phyloP scores from a whole-genome alignment of 2,113 vertebrate species.

The Heterochromis multidens region DNA sequence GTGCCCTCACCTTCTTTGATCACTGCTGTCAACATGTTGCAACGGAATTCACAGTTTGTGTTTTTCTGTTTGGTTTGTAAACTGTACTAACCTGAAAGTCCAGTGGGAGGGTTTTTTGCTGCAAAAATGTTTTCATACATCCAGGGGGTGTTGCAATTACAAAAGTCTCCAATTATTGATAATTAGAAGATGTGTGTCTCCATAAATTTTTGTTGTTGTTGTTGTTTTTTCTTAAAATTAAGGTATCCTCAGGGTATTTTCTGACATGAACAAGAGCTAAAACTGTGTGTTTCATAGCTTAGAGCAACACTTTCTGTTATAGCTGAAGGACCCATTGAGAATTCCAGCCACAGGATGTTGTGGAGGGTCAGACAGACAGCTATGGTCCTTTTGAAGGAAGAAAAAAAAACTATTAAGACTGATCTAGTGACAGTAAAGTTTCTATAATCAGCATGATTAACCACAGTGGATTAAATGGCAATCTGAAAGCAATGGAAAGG shows the following conservation, averaged over 20 bases:
- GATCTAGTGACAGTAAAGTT: not conserved
- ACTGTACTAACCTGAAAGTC: not conserved
- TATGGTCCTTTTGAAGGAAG: not conserved
- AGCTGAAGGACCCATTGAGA: not conserved
- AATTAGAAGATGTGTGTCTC: not conserved
- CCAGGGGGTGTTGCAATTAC: not conserved
- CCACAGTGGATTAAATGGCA: not conserved
- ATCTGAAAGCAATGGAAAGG: not conserved
- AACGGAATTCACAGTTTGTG: slow-evolving; percentile 31
- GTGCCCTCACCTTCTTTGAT: slow-evolving; percentile 66
- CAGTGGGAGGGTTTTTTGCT: not conserved
- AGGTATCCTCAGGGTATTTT: not conserved
- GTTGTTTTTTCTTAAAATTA: not conserved
- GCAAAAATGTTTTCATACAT: not conserved
- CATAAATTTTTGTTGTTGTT: too few relatives aligned
- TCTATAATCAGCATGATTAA: not conserved
- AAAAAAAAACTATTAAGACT: not conserved
- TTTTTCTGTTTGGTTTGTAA: not conserved
- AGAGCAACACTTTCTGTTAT: not conserved
- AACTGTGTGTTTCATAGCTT: not conserved
- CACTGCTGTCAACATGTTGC: slow-evolving; percentile 38
- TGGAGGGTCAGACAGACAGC: not conserved
- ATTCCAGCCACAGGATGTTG: not conserved
- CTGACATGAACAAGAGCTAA: not conserved
- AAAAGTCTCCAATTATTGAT: not conserved